Conservation (phyloP, 2,113 vertebrate species). For the Ibidorhyncha struthersii region DNA sequence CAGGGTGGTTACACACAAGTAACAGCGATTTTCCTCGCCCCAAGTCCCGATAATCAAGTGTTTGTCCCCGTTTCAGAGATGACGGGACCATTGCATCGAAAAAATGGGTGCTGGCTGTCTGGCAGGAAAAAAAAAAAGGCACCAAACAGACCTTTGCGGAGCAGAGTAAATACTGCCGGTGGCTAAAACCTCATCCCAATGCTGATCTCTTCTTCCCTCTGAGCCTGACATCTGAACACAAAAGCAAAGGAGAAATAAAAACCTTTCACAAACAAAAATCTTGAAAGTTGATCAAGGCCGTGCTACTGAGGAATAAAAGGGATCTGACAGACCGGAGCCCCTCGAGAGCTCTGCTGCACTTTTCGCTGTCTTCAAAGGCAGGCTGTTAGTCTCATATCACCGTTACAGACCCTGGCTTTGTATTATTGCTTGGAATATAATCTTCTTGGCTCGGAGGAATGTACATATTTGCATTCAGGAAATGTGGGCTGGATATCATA, state of each 20-base stretch:
- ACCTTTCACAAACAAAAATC: slow-evolving; percentile 65
- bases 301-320: slow-evolving; percentile 57
- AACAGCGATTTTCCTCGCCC: neutral
- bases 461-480: slow-evolving; percentile 69
- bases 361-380: slow-evolving; percentile 66
- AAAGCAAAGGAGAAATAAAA: slow-evolving; percentile 58
- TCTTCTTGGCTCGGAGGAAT: slow-evolving; percentile 57
- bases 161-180: slow-evolving; percentile 1
- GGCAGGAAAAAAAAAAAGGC: neutral
- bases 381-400: slow-evolving; percentile 54
- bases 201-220: slow-evolving; percentile 33
- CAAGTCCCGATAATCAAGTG: neutral
- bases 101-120: neutral
- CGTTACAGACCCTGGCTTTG: slow-evolving; percentile 59
- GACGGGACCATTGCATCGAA: rapidly evolving
- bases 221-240: slow-evolving; percentile 52
- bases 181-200: slow-evolving; percentile 32
- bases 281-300: slow-evolving; percentile 61
- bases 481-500: slow-evolving; percentile 48
- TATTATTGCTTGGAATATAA: slow-evolving; percentile 60
- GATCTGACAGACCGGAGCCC: slow-evolving; percentile 55
- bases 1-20: neutral
- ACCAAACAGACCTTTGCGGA: neutral
- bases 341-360: slow-evolving; percentile 58
- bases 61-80: neutral